Base-by-base conservation (phyloP, 2,113 vertebrate species). In the Pungitius pungitius region DNA sequence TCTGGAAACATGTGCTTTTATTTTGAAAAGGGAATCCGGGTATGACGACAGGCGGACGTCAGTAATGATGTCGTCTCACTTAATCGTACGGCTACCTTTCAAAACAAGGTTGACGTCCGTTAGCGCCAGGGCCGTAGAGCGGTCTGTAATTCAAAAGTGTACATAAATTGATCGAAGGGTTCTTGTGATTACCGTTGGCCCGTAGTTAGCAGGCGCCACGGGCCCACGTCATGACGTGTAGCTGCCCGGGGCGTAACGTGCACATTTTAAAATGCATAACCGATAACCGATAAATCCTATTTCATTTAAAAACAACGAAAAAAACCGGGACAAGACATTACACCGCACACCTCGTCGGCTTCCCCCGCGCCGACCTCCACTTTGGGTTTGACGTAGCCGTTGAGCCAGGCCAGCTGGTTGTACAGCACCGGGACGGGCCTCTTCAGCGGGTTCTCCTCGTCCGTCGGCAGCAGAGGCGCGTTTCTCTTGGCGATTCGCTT, bases 321-420 rank as follows among this genome's bases (percentile, higher is more conserved):
- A 1, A 12, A 1, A 30, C 7, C 17, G n/a, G 3, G 49, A 35
- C 54, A n/a, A 49, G 33, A 24, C 9, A 30, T 26, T 22, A 2
- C n/a, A 40, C 49, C 30, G 20, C 63, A 4, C 61, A 86, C 87
- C 82, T 85, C 76, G 45, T 69, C 59, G 6, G 51, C 6, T 9
- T 82, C 77, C 22, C 37, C 52, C 52, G 30, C 3, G 30, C 47
- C 26, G 3, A 37, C 1, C 1, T 75, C 84, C 17, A 22, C 57
- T 51, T 73, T 61, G 22, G 75, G 80, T n/a, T 82, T 83, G 52
- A 89, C 87, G n/a, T 77, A 80, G 0, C 35, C 49, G 51, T 55
- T 69, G 47, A 87, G 83, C 85, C 87, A 89, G 77, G 68, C 65
- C 37, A 89, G 78, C 78, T 89, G 87, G 60, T 65, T 20, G 77